Conservation (phyloP, 2,888 invertebrate species). For the Drosophila dives region DNA sequence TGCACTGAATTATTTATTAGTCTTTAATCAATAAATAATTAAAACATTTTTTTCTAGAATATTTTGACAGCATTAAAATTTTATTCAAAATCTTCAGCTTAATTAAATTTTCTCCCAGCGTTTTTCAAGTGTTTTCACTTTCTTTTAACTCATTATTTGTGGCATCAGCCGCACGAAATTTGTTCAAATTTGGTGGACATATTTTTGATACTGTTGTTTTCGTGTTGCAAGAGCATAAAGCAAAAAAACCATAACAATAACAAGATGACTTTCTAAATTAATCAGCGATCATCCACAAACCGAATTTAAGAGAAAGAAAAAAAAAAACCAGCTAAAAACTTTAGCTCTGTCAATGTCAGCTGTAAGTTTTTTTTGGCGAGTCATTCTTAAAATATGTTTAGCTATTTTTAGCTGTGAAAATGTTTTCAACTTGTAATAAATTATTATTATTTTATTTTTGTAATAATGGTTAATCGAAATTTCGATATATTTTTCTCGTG, state of each 20-base stretch:
- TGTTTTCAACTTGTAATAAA: background rate
- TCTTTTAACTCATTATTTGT: constrained; percentile 38
- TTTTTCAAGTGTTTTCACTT: constrained; percentile 42
- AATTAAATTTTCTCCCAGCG: constrained; percentile 30
- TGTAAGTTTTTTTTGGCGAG: constrained; percentile 1
- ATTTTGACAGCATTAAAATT: background rate
- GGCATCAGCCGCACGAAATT: constrained; percentile 42
- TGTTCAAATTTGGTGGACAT: constrained; percentile 14
- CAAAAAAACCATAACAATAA: constrained; percentile 1
- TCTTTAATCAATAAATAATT: background rate
- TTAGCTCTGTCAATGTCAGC: constrained; percentile 15
- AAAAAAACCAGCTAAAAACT: constrained; percentile 6
- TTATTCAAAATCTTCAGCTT: background rate
- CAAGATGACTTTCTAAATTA: constrained; percentile 30
- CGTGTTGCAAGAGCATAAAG: constrained; percentile 11
- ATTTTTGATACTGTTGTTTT: constrained; percentile 11
- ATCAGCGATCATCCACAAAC: constrained; percentile 14
- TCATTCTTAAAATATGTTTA: background rate
- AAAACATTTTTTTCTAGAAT: background rate
- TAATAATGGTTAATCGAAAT: background rate
- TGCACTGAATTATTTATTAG: background rate
- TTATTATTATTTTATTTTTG: background rate
- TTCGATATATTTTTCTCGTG: background rate
- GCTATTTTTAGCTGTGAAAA: background rate
- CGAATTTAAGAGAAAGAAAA: background rate